Percentiles rank a stretch among this genome's conserved stretches.
phyloP scores from a whole-genome alignment of 2,888 invertebrate genomes.

The Apoderus coryli region DNA sequence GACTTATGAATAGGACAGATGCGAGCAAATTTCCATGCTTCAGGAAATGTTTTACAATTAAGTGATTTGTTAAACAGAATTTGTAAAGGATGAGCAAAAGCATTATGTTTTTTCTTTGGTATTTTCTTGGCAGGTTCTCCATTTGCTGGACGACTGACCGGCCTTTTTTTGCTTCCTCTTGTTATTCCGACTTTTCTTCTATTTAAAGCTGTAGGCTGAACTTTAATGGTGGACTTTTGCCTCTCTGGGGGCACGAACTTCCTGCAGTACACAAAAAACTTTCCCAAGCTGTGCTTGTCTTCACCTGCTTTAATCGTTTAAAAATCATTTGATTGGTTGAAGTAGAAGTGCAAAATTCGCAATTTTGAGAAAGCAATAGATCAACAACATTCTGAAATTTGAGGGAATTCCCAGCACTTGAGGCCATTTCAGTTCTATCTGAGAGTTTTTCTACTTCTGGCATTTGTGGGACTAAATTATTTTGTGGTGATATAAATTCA shows the following conservation, averaged over 20 bases:
- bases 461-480: too few relatives aligned
- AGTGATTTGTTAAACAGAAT: too few relatives aligned
- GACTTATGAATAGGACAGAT: too few relatives aligned
- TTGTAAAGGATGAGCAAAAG: too few relatives aligned
- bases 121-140: background rate
- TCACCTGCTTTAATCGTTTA: conserved; percentile 4
- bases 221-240: conserved; percentile 4
- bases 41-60: too few relatives aligned
- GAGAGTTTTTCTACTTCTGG: too few relatives aligned
- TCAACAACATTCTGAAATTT: conserved; percentile 5
- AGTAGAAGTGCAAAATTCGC: conserved; percentile 7
- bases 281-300: conserved; percentile 8
- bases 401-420: too few relatives aligned
- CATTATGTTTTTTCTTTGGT: background rate
- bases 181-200: conserved; percentile 7
- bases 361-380: conserved; percentile 1
- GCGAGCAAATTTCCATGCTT: too few relatives aligned
- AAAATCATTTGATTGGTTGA: conserved; percentile 2
- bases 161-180: background rate
- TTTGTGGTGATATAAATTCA: too few relatives aligned
- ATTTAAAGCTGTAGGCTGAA: conserved; percentile 10
- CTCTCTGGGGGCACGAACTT: conserved; percentile 4
- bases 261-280: conserved; percentile 8
- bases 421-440: too few relatives aligned
- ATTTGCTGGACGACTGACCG: too few relatives aligned